Base-by-base conservation (phyloP, 2,797 vertebrate species). In the Diplodus sargus region DNA sequence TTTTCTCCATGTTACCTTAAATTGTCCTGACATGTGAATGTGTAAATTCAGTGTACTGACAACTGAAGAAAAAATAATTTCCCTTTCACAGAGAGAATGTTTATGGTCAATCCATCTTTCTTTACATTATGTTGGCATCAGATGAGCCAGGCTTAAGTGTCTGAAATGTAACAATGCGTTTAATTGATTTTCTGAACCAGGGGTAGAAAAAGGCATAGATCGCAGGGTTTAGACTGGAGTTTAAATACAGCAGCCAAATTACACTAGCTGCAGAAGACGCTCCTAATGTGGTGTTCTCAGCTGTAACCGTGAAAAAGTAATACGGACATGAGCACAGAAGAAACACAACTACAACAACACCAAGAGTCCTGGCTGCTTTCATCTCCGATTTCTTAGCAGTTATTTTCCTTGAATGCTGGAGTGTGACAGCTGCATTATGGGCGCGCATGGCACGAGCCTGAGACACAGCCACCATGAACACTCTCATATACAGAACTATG, bases 311-410 rank as follows among this genome's bases (percentile, higher is more conserved):
- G 20, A 42, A 22, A 43, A 18, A 43, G 42, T 42, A 60, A 43
- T 60, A 60, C 42, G 58, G 58, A 34, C 34, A 60, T 39, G 30
- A 20, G 13, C 34, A 43, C 12, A 60, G 0, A 14, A 60, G 18
- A 60, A 60, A 60, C 13, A 22, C 58, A 60, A 84, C 45, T 9
- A 93, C 61, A 17, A 91, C 79, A 59, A 92, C 70, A 0, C 92
- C 87, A 0, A 94, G 71, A 9, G 84, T 87, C 79, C 70, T 81
- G 18, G 86, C 89, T 57, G 93, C 91, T 72, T 92, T 94, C 51
- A 83, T 22, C 59, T 92, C 90, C 1, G 83, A 91, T 53, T 61
- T 88, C 1, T 57, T 74, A 11, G 28, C 52, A 0, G 22, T 42
- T 2, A 23, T 22, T 15, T 0, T 57, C 15, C 6, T 18, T 16